These are phyloP conservation scores for Brachylomia viminalis DNA, from an alignment of 2,888 invertebrate genomes.

Conservation along the genomic window DNA sequence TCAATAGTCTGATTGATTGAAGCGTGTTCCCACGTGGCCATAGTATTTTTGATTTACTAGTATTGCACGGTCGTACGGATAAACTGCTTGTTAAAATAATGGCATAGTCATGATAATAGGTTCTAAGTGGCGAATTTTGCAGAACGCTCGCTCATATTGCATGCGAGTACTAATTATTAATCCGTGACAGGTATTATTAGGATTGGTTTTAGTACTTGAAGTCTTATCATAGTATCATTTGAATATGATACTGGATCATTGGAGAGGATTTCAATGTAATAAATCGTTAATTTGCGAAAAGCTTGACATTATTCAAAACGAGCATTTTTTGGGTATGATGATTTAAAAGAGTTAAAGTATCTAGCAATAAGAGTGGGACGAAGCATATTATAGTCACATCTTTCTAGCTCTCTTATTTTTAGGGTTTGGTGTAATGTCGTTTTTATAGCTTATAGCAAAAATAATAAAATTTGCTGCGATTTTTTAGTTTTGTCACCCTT, in stretches of 20 bases:
- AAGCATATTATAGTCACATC: no score
- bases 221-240: not conserved
- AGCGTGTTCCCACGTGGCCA: not conserved
- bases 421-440: no score
- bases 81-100: slow-evolving; percentile 10
- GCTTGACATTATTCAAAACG: no score
- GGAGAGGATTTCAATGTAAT: not conserved
- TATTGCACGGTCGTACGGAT: not conserved
- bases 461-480: no score
- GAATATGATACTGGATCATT: not conserved
- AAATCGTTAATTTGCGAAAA: no score
- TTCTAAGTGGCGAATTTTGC: slow-evolving; percentile 8
- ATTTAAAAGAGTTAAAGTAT: no score
- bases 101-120: slow-evolving; percentile 31
- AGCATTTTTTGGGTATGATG: no score
- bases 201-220: not conserved
- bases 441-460: no score
- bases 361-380: no score
- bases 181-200: slow-evolving; percentile 3
- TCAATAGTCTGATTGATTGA: not conserved
- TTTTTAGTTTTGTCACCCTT: no score
- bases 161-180: slow-evolving; percentile 25
- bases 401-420: no score
- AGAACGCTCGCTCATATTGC: slow-evolving; percentile 10
- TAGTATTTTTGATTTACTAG: not conserved